A percentile compares a stretch with the other conserved stretches of the same genome.
Conservation (phyloP, 2,888 invertebrate genomes). For the Neoscelio sp. region DNA sequence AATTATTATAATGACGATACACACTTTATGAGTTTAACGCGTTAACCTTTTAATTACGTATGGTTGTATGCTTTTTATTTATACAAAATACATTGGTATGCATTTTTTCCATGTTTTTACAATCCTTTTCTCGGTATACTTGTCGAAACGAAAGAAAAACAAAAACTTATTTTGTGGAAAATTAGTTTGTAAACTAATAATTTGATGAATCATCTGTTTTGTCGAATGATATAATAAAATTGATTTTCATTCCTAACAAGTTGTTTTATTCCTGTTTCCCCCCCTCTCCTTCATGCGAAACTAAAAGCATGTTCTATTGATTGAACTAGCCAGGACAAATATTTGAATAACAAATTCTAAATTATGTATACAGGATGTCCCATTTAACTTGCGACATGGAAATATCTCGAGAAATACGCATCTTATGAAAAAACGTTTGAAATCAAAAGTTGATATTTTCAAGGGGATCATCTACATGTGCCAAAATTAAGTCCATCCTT, state of each 20-base stretch:
- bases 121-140: slow-evolving; percentile 13
- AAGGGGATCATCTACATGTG: too few species aligned
- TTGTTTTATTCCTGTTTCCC: too few species aligned
- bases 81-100: slow-evolving; percentile 22
- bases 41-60: slow-evolving; percentile 14
- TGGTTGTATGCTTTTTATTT: slow-evolving; percentile 38
- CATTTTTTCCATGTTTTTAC: too few species aligned
- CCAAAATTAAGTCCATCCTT: too few species aligned
- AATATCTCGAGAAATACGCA: too few species aligned
- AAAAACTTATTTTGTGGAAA: slow-evolving; percentile 1
- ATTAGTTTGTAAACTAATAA: slow-evolving; percentile 30
- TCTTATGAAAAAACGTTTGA: too few species aligned
- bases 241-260: slow-evolving; percentile 24
- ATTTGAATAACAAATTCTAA: too few species aligned
- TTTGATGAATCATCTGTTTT: slow-evolving; percentile 17
- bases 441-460: too few species aligned
- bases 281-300: not conserved
- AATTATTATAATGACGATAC: slow-evolving; percentile 18
- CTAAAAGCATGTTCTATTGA: too few species aligned
- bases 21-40: slow-evolving; percentile 22
- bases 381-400: too few species aligned
- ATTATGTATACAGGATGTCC: too few species aligned
- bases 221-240: slow-evolving; percentile 22
- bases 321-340: too few species aligned
- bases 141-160: not conserved